Percentiles rank a stretch among this genome's conserved stretches.
These are phyloP conservation scores for Paracyclopina nana DNA, from an alignment of 1,140 invertebrate species.

Conservation along the genomic window DNA sequence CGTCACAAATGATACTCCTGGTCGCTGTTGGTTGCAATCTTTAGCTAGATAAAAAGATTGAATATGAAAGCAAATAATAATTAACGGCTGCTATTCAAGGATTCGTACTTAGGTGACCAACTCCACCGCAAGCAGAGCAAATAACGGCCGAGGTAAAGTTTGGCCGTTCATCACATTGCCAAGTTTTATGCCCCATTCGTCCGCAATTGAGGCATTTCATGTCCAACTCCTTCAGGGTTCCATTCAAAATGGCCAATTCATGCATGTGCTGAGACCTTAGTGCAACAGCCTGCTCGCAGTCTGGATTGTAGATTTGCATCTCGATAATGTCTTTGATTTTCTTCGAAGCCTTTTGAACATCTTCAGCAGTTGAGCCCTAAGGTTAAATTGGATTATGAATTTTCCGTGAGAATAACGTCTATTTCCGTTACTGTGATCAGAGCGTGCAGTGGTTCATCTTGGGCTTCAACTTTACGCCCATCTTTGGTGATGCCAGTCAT, in stretches of 20 bases:
- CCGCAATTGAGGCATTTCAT: neutral
- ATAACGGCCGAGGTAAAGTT: neutral
- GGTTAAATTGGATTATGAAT: too few relatives aligned
- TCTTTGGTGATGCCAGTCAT: constrained; percentile 9
- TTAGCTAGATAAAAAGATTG: neutral
- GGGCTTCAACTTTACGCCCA: neutral
- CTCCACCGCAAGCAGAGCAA: neutral
- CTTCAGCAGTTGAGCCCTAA: neutral
- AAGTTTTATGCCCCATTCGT: neutral
- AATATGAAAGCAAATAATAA: too few relatives aligned
- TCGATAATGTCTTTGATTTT: neutral
- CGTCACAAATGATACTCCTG: neutral
- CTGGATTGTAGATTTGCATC: neutral
- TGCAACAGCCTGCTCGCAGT: neutral
- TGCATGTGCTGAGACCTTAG: neutral
- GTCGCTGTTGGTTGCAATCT: neutral
- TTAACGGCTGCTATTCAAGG: too few relatives aligned
- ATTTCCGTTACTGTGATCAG: too few relatives aligned
- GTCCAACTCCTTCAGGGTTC: neutral
- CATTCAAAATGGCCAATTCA: neutral
- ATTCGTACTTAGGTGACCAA: neutral
- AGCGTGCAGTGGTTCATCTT: neutral
- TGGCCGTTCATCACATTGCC: neutral
- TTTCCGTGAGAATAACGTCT: too few relatives aligned
- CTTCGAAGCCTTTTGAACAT: neutral